Percentiles rank a stretch among this genome's conserved stretches.
Conservation (phyloP, 2,888 invertebrate species). For the Lithodes maja region DNA sequence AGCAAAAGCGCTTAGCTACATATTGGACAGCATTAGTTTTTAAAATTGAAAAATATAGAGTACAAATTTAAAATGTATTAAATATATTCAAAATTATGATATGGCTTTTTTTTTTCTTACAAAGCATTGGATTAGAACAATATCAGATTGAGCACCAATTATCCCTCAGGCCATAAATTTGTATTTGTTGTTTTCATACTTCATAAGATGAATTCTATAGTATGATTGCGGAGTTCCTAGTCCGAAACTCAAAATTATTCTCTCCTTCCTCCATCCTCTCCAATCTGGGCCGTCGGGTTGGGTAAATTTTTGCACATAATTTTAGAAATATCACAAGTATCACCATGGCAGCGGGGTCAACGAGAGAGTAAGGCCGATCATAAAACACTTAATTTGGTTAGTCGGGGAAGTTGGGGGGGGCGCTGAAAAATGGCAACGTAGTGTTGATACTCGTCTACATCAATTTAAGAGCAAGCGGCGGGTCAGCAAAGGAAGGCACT, state of each 20-base stretch:
- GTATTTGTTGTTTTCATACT: neutral
- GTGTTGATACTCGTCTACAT: neutral
- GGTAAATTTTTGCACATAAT: slow-evolving; percentile 56
- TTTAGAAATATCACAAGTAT: slow-evolving; percentile 59
- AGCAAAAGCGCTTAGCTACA: slow-evolving; percentile 57
- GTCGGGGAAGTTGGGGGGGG: slow-evolving; percentile 1
- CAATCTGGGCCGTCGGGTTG: slow-evolving; percentile 23
- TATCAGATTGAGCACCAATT: slow-evolving; percentile 65
- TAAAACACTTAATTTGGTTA: slow-evolving; percentile 25
- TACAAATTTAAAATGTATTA: slow-evolving; percentile 67
- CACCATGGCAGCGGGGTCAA: slow-evolving; percentile 49
- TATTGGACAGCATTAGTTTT: slow-evolving; percentile 56
- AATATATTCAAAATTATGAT: slow-evolving; percentile 69
- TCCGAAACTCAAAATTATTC: neutral
- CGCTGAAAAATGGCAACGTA: slow-evolving; percentile 10
- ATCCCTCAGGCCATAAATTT: slow-evolving; percentile 49
- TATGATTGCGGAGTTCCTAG: too few relatives aligned
- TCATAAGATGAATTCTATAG: neutral
- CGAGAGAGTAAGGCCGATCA: slow-evolving; percentile 55
- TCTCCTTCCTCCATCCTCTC: neutral
- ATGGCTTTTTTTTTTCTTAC: slow-evolving; percentile 65
- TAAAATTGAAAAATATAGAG: slow-evolving; percentile 63
- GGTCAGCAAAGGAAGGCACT: slow-evolving; percentile 62
- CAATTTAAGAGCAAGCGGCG: slow-evolving; percentile 5
- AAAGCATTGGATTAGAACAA: slow-evolving; percentile 63